Base-by-base conservation (phyloP, 2,888 invertebrate species). In the Dryocosmus kuriphilus region DNA sequence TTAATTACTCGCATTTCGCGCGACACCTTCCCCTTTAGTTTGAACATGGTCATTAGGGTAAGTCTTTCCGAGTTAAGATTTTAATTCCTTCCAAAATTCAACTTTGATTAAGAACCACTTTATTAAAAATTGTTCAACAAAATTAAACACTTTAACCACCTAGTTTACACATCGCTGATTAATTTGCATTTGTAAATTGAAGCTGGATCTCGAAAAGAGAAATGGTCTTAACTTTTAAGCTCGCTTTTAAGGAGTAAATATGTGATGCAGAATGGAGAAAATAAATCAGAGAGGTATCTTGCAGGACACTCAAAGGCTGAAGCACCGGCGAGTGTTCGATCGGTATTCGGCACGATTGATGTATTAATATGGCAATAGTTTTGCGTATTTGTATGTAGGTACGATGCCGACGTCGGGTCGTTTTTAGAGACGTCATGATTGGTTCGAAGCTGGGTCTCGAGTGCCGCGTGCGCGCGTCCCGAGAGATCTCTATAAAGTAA, bases 401-500 rank as follows among this genome's bases (percentile, higher is more conserved):
- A 41, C 41, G 46, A 71, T 71, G 67, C 46, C 14, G 67, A 41
- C 24, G 41, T 71, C 19, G 46, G 30, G 30, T n/a, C n/a, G n/a
- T 71, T 71, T 46, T 71, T 51, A 65, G 24, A 51, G 46, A 46
- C 46, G 67, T 71, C 67, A 71, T 67, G 67, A 67, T 67, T 67
- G 67, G 46, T 67, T 41, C 46, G 24, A 65, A 65, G 27, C 46
- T 51, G 46, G n/a, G 46, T 71, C 27, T 71, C 46, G 46, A 71
- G 79, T 78, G 78, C 80, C 79, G 82, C 76, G 74, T 51, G 75
- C 65, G 65, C 67, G 67, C 46, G 41, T 71, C 67, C 9, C 24
- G 79, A 75, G 79, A 80, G 77, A 79, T 76, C 78, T 78, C 71
- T 65, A 79, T 76, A 77, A 76, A 77, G 81, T 79, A 78, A 82